phyloP scores from a whole-genome alignment of 2,113 vertebrate genomes.

The Coturnix japonica region DNA sequence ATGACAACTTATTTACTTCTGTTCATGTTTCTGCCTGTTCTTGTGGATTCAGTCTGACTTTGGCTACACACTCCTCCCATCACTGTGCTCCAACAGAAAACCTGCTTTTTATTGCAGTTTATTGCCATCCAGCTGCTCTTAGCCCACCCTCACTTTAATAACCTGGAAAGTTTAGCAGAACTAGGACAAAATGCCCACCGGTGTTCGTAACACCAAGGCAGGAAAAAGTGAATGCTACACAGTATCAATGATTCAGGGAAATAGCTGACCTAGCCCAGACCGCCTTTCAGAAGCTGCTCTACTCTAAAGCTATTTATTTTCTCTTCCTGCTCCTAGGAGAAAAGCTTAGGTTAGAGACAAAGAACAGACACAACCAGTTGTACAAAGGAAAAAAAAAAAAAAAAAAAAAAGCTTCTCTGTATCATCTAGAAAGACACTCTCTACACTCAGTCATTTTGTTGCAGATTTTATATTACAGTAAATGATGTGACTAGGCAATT shows the following conservation, averaged over 20 bases:
- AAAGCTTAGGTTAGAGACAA: neutral
- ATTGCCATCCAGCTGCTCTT: neutral
- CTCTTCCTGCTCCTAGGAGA: neutral
- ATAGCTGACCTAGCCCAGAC: neutral
- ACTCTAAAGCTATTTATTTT: neutral
- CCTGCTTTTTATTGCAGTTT: neutral
- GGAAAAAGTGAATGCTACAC: neutral
- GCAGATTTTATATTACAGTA: neutral
- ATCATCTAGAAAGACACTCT: neutral
- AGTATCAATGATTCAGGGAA: neutral
- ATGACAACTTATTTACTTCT: neutral
- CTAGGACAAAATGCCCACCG: neutral
- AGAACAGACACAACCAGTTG: neutral
- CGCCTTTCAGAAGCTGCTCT: neutral
- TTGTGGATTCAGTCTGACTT: neutral
- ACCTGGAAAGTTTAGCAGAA: neutral
- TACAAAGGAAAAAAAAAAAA: neutral
- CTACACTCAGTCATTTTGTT: neutral
- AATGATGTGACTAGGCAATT: neutral
- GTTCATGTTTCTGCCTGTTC: neutral
- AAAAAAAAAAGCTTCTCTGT: neutral
- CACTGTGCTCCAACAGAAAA: neutral
- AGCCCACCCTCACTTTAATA: neutral
- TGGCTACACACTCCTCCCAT: neutral
- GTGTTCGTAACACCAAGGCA: neutral